Conservation (phyloP, 2,797 vertebrate species). For the Masticophis lateralis region DNA sequence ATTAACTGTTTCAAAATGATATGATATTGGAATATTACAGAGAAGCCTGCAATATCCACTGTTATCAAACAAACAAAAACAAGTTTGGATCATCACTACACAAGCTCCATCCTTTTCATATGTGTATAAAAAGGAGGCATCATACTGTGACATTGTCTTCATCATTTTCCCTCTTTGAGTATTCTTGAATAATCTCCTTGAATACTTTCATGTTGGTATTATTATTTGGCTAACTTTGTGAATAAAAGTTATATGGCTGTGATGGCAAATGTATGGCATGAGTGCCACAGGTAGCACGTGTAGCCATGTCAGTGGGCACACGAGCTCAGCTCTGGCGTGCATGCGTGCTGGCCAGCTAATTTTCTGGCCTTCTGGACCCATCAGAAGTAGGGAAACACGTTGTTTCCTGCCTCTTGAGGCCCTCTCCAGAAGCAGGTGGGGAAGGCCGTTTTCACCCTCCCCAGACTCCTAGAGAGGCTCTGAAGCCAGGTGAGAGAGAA, state of each 20-base stretch:
- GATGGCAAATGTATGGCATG: too few species aligned
- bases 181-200: not conserved
- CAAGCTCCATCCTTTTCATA: not conserved
- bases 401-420: too few species aligned
- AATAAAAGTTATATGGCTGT: not conserved
- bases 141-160: not conserved
- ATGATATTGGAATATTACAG: not conserved
- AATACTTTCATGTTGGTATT: not conserved
- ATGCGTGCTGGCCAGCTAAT: too few species aligned
- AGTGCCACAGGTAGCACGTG: too few species aligned
- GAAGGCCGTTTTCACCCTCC: too few species aligned
- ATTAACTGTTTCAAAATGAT: not conserved
- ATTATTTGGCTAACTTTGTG: not conserved
- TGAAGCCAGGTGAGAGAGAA: too few species aligned
- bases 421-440: too few species aligned
- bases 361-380: too few species aligned
- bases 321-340: too few species aligned
- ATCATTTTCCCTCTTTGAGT: not conserved
- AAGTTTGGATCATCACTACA: not conserved
- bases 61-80: not conserved
- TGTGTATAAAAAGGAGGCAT: not conserved
- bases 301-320: too few species aligned
- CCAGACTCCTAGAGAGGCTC: too few species aligned
- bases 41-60: not conserved
- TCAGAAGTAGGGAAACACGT: too few species aligned